phyloP scores from a whole-genome alignment of 2,113 vertebrate species.

The Trochalopteron elliotii region DNA sequence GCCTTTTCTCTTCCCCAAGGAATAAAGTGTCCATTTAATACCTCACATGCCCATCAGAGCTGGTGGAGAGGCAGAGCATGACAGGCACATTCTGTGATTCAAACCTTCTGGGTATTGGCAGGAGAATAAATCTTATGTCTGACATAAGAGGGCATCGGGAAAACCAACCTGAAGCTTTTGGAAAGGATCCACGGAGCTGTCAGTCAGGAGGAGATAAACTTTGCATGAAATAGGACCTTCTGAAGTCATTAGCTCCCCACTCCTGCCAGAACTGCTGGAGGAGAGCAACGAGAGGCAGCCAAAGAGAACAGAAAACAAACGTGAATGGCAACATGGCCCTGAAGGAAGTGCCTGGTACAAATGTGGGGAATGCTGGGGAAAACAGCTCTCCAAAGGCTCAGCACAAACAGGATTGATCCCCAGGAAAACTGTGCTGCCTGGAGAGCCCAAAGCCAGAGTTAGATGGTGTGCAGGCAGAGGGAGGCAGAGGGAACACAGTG shows the following conservation, averaged over 20 bases:
- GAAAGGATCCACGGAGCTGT: slow-evolving; percentile 35
- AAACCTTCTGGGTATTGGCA: slow-evolving; percentile 39
- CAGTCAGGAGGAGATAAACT: slow-evolving; percentile 60
- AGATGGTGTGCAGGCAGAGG: not conserved
- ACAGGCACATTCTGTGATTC: not conserved
- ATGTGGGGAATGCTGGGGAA: not conserved
- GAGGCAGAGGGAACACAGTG: not conserved
- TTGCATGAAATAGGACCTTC: slow-evolving; percentile 40
- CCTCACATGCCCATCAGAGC: not conserved
- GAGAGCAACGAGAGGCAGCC: slow-evolving; percentile 26
- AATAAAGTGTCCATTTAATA: slow-evolving; percentile 35
- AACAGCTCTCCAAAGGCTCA: not conserved
- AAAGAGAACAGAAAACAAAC: slow-evolving; percentile 61
- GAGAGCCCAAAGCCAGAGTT: not conserved
- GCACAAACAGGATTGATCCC: not conserved
- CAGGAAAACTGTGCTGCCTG: not conserved
- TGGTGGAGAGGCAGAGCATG: not conserved
- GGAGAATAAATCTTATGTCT: slow-evolving; percentile 52
- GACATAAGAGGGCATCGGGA: slow-evolving; percentile 22
- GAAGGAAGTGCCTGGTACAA: not conserved
- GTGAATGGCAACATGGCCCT: not conserved
- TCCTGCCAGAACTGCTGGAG: slow-evolving; percentile 43
- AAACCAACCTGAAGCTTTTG: slow-evolving; percentile 49
- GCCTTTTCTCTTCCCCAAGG: not conserved
- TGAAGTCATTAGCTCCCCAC: slow-evolving; percentile 6